These are phyloP conservation scores for Pheucticus melanocephalus DNA, from an alignment of 2,113 vertebrate species.

Conservation along the genomic window DNA sequence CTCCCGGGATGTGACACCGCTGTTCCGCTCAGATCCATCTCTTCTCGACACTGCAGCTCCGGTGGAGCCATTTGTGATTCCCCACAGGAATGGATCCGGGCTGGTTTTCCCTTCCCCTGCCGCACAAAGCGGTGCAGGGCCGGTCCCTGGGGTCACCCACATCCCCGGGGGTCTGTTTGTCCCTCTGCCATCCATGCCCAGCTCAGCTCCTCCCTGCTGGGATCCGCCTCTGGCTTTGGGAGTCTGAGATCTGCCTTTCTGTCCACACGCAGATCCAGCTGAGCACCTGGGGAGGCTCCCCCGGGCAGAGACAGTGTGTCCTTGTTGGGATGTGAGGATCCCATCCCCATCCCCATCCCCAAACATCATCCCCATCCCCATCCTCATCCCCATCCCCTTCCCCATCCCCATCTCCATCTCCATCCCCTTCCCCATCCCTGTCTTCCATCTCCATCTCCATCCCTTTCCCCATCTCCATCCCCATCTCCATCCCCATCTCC, in stretches of 20 bases:
- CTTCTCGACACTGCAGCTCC: fast-evolving
- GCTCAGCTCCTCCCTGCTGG: not conserved
- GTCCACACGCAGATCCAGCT: fast-evolving
- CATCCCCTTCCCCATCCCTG: no score
- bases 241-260: not conserved
- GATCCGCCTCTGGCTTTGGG: not conserved
- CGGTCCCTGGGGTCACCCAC: not conserved
- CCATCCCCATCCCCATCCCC: no score
- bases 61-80: not conserved
- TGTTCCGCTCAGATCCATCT: not conserved
- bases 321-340: not conserved
- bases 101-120: not conserved
- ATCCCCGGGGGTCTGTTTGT: not conserved
- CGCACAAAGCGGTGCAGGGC: not conserved
- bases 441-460: not conserved
- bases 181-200: not conserved
- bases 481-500: no score
- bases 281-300: not conserved
- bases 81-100: not conserved
- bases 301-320: not conserved
- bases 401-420: no score
- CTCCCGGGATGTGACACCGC: not conserved
- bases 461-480: no score
- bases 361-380: no score
- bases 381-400: no score